Evolutionary conservation across 2,888 invertebrate genomes (phyloP).

Genomic region (Phyllotreta striolata): DNA sequence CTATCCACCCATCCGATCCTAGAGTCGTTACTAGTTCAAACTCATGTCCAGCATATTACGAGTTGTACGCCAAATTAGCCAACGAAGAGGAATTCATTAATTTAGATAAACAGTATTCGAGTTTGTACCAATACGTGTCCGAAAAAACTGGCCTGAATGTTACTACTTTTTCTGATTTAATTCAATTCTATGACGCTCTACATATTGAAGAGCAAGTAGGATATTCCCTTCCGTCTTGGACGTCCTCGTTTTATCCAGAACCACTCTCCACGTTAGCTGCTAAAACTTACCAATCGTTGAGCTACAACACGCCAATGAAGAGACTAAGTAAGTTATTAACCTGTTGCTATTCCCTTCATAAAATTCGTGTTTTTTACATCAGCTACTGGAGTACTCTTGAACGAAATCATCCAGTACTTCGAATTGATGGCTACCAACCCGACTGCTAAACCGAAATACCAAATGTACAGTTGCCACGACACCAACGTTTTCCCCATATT

Average conservation of each 20-base stretch:
- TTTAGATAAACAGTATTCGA: slow-evolving; percentile 63
- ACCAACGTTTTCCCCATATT: slow-evolving; percentile 73
- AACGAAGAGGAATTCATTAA: slow-evolving; percentile 7
- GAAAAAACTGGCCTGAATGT: slow-evolving; percentile 68
- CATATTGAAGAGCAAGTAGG: slow-evolving; percentile 65
- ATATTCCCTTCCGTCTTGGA: slow-evolving; percentile 16
- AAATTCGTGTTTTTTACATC: background rate
- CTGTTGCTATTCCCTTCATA: background rate
- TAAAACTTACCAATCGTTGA: background rate
- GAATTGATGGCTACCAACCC: slow-evolving; percentile 2
- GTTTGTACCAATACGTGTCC: slow-evolving; percentile 70
- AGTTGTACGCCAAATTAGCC: slow-evolving; percentile 13
- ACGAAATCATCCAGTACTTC: background rate
- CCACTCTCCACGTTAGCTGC: slow-evolving; percentile 14
- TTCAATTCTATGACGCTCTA: slow-evolving; percentile 67
- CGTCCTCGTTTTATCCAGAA: slow-evolving; percentile 22
- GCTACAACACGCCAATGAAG: background rate
- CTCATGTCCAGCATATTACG: slow-evolving; percentile 11
- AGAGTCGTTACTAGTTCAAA: slow-evolving; percentile 49
- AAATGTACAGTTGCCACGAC: slow-evolving; percentile 2
- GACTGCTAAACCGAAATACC: background rate
- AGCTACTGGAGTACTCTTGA: slow-evolving; percentile 4
- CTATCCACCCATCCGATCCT: slow-evolving; percentile 69
- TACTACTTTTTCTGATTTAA: slow-evolving; percentile 62
- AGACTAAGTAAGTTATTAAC: background rate